Evolutionary conservation across 2,113 vertebrate species (phyloP), one percentile per base, ranked within the genome.

Genomic region (Pseudorasbora parva): DNA sequence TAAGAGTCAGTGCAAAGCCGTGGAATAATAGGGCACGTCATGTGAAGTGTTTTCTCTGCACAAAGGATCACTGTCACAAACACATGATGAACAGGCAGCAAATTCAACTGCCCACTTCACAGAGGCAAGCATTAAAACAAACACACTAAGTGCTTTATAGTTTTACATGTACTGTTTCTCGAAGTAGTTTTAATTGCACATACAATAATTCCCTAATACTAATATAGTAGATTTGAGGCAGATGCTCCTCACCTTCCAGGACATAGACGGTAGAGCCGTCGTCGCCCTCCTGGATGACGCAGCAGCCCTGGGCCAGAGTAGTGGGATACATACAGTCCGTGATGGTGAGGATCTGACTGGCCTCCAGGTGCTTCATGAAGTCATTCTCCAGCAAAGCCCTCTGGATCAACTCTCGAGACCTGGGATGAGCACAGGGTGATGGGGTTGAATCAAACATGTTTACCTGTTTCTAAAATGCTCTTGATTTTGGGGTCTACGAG

Each of bases 311-410:
- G 11, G 84, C 14, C 51, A 93, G 73, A 33, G 89, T 87, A 54
- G 93, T 93, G 5, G 93, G 93, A 17, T 91, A 82, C 94, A 95
- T 95, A 11, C 92, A 94, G 76, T 95, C 94, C 89, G 93, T 91
- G 82, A 95, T 93, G 85, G 93, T 91, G 69, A 91, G 90, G 56
- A 94, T 94, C 93, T 94, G 94, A 1, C 88, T 90, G 8, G 88
- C 89, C 25, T 94, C 93, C 83, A 95, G 88, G 2, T 93, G 93
- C 80, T 94, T 94, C 94, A 95, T 94, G 87, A 94, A 95, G 85
- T 95, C 94, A 7, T 95, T 95, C 84, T 93, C 91, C 89, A 95
- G 86, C 1, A 95, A 89, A 47, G 94, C 94, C 10, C 84, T 89
- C 47, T 93, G 91, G 86, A 95, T 95, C 87, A 93, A 85, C 77